Base-by-base conservation (phyloP, 2,797 vertebrate genomes). In the Orientallactaga sibirica region DNA sequence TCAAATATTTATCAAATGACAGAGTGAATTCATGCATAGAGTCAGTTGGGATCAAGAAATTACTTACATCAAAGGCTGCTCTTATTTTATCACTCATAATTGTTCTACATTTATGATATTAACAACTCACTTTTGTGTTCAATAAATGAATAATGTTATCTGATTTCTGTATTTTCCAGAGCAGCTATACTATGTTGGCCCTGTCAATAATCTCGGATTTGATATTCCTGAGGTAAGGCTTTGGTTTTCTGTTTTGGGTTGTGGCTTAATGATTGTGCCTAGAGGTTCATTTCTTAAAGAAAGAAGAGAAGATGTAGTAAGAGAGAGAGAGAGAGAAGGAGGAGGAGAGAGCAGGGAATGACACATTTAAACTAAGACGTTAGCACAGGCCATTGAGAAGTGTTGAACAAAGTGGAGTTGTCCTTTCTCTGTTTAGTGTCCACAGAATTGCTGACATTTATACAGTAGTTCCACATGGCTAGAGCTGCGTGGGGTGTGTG, bases 191-290 rank as follows among this genome's bases (percentile, higher is more conserved):
- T 98, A 97, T 73, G 96, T 98, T 2, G 98, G 98, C 27, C 97
- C 98, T 58, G 19, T 98, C 88, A 96, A 76, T 41, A 97, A 86
- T 64, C 79, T 1, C 61, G 64, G 41, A 61, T 9, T 97, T 27
- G 75, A 87, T 77, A 95, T 98, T 96, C 97, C 96, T 2, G 79
- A 96, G 97, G 98, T 98, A 98, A 97, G 97, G 33, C 71, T n/a
- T 80, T 68, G 18, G 9, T n/a, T 76, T 95, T 71, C 37, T 75
- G 19, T 16, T 86, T 66, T 33, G 14, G 55, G 29, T 67, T 82
- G 16, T 86, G 73, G 11, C 8, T 80, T 92, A 67, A 62, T 73
- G 88, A 27, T 25, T 73, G 7, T 75, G n/a, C 43, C 2, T 3
- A 85, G 52, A 25, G 52, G 15, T 52, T 86, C 41, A 67, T 22